Evolutionary conservation across 2,113 vertebrate species (phyloP).

Genomic region (Ciconia maguari): DNA sequence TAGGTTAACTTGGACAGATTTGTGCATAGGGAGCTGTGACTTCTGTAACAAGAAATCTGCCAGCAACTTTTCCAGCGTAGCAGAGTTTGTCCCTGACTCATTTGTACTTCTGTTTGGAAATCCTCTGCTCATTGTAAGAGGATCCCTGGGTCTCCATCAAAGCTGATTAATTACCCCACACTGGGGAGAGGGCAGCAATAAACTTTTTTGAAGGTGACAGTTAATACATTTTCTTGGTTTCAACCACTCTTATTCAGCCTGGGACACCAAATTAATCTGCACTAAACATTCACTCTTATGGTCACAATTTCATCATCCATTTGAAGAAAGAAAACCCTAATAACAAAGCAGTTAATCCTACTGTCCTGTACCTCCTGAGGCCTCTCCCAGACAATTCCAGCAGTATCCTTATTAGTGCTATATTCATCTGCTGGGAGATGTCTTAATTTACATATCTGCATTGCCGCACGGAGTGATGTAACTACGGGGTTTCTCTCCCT

Average conservation of each 20-base stretch:
- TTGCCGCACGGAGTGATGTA: not conserved
- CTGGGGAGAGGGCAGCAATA: not conserved
- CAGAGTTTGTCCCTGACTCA: not conserved
- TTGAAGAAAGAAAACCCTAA: not conserved
- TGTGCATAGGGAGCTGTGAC: not conserved
- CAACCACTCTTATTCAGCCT: not conserved
- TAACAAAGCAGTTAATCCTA: not conserved
- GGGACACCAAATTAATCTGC: not conserved
- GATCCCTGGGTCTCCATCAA: not conserved
- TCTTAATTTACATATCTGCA: constrained; percentile 25
- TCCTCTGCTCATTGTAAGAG: not conserved
- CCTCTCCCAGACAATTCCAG: constrained; percentile 10
- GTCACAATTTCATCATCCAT: not conserved
- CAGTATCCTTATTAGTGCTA: not conserved
- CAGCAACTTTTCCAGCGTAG: not conserved
- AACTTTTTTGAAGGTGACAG: not conserved
- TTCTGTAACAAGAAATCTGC: not conserved
- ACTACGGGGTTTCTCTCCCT: not conserved
- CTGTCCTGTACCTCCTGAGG: not conserved
- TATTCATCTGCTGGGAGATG: not conserved
- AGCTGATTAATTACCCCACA: not conserved
- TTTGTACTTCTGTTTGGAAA: not conserved
- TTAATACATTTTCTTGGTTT: not conserved
- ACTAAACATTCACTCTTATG: not conserved
- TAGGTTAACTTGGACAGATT: not conserved